These are phyloP conservation scores for Petaurus breviceps DNA, from an alignment of 2,113 vertebrate genomes.

Conservation along the genomic window DNA sequence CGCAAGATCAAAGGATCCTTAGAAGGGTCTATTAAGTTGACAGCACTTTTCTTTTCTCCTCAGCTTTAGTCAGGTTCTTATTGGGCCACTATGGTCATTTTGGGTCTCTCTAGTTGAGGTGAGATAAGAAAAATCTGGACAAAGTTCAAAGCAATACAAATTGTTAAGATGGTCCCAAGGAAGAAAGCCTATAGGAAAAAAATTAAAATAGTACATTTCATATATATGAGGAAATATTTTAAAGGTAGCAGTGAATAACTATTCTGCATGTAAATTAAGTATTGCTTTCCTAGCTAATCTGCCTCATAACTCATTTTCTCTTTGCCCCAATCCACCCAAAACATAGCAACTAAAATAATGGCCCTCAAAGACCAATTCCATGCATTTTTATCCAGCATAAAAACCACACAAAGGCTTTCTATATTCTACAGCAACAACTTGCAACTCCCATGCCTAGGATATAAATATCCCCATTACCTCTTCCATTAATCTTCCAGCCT, in stretches of 20 bases:
- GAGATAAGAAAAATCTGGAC: slow-evolving; percentile 48
- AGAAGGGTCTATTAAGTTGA: not conserved
- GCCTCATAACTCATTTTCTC: slow-evolving; percentile 61
- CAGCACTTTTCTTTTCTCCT: slow-evolving; percentile 6
- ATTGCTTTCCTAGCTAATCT: slow-evolving; percentile 40
- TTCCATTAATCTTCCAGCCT: not conserved
- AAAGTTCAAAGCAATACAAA: slow-evolving; percentile 44
- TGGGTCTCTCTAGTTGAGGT: slow-evolving; percentile 51
- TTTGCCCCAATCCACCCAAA: slow-evolving; percentile 39
- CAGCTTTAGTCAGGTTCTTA: not conserved
- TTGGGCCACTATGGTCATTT: slow-evolving; percentile 13
- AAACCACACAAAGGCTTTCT: slow-evolving; percentile 38
- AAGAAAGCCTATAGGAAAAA: slow-evolving; percentile 41
- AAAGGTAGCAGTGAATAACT: slow-evolving; percentile 37
- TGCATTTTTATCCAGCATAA: slow-evolving; percentile 30
- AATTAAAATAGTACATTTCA: slow-evolving; percentile 21
- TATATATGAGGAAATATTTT: slow-evolving; percentile 45
- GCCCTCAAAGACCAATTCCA: slow-evolving; percentile 51
- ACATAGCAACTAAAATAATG: slow-evolving; percentile 14
- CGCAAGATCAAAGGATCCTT: not conserved
- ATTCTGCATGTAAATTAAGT: slow-evolving; percentile 66
- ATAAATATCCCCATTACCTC: not conserved
- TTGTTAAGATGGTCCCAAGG: slow-evolving; percentile 45
- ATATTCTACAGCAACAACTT: slow-evolving; percentile 26
- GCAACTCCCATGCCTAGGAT: not conserved